These are phyloP conservation scores for Eilema griseolum DNA, from an alignment of 2,888 invertebrate species.

Conservation along the genomic window DNA sequence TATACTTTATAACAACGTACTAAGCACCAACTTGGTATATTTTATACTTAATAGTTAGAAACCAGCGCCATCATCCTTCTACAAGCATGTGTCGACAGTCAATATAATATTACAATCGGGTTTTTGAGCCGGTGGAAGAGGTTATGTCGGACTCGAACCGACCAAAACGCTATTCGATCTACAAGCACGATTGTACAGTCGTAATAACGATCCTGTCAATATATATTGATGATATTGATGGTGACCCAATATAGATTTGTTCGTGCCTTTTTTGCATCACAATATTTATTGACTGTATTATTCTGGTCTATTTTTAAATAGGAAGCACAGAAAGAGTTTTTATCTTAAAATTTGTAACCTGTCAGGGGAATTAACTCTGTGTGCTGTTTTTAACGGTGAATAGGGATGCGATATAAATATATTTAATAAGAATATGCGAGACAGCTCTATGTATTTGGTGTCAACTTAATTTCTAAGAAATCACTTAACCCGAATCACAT, in stretches of 20 bases:
- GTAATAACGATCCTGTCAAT: too few relatives aligned
- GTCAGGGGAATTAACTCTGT: not conserved
- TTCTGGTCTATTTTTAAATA: not conserved
- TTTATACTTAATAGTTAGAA: constrained; percentile 7
- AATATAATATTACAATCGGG: too few relatives aligned
- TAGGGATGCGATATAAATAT: not conserved
- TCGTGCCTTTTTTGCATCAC: too few relatives aligned
- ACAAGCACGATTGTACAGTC: too few relatives aligned
- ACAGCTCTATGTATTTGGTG: constrained; percentile 35
- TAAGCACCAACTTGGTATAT: constrained; percentile 40
- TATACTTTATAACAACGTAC: constrained; percentile 19
- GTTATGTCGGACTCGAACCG: too few relatives aligned
- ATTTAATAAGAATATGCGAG: constrained; percentile 10
- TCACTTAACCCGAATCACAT: constrained; percentile 20
- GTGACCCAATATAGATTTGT: too few relatives aligned
- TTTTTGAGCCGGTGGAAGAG: too few relatives aligned
- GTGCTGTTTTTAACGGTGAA: not conserved
- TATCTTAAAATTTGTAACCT: not conserved
- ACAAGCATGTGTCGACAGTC: too few relatives aligned
- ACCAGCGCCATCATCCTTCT: not conserved
- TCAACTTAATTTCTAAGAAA: constrained; percentile 31
- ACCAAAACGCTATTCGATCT: too few relatives aligned
- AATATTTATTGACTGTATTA: too few relatives aligned
- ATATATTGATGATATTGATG: too few relatives aligned
- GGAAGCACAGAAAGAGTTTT: not conserved